Evolutionary conservation across 2,888 invertebrate genomes (phyloP), one percentile per base, ranked within the genome.

Genomic region (Andrena praecox): DNA sequence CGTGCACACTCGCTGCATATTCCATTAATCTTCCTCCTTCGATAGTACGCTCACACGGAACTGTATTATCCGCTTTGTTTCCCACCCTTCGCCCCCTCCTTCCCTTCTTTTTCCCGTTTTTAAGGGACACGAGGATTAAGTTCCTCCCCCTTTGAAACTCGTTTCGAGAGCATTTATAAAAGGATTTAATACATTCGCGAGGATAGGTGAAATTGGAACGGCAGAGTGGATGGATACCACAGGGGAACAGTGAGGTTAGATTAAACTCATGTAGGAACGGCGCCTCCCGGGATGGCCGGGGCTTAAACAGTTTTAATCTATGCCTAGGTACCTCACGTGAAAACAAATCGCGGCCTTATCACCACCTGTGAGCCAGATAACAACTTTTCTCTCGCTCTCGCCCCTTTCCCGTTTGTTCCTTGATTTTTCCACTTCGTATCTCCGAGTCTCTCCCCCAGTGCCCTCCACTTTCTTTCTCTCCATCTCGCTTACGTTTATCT

Each of bases 291-390:
- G 90, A 87, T 87, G 79, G 88, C 86, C 85, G 75, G 85, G 87
- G 90, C 89, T 89, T 89, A 90, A 90, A 90, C 89, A 90, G 89
- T 92, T 92, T 91, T 91, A 91, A 92, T 91, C 91, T 90, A 90
- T 87, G 89, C 85, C 90, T 89, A 88, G 86, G 87, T 85, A 87
- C 89, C 88, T 87, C 88, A 89, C 87, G 89, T 88, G 90, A 90
- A 93, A 93, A 93, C 93, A 93, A 93, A 93, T 93, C 92, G 91
- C 85, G 84, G 91, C 89, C 92, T 93, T 93, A 93, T 93, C 93
- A 90, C 90, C 89, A 89, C 90, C 92, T 89, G 91, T 88, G 90
- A 90, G 87, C 85, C 87, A 91, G 92, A 93, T 93, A 93, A 93
- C 93, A 93, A 93, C 93, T 93, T 93, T 93, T 91, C 91, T 91